Evolutionary conservation across 2,888 invertebrate genomes (phyloP), one percentile per base, ranked within the genome.

Genomic region (Lepidochitona cinerea): DNA sequence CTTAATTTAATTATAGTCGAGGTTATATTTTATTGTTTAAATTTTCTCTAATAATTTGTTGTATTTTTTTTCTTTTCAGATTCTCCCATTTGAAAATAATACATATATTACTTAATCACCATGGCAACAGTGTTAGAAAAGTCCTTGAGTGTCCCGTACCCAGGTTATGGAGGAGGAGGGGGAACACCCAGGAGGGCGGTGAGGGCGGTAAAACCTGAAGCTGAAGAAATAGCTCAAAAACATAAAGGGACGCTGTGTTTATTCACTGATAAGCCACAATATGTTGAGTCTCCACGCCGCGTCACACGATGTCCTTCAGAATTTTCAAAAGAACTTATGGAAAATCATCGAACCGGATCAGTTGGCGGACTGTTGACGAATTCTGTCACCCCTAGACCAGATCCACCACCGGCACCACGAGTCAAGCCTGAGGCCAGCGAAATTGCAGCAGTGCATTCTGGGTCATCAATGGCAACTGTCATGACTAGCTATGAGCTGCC

Each of bases 161-260:
- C 88, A 36, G 87, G 87, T 0, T 85, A 80, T 77, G 84, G 85
- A 67, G 71, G 78, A 12, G 82, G 79, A 12, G 69, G 70, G 26
- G 81, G 81, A 64, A 74, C 64, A 23, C 81, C 83, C 7, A 85
- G 84, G 1, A 71, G 83, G 18, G 78, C 79, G 26, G 81, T 76
- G 7, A 79, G 85, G 0, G 77, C 86, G 32, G 84, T 88, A 0
- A 80, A 80, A 73, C 87, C 87, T 37, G 88, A 88, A 71, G 88
- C 85, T n/a, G 84, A 84, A 52, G 83, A 85, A 68, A 81, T 75
- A 80, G 87, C 87, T 5, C 75, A 75, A 18, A 83, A 78, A 75
- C 81, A 82, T 33, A 79, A 79, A 68, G 88, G 88, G 26, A 80
- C 82, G 26, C 75, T 86, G 12, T 78, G 85, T 32, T 68, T 87